phyloP scores from a whole-genome alignment of 2,888 invertebrate species.

The Aethes cnicana region DNA sequence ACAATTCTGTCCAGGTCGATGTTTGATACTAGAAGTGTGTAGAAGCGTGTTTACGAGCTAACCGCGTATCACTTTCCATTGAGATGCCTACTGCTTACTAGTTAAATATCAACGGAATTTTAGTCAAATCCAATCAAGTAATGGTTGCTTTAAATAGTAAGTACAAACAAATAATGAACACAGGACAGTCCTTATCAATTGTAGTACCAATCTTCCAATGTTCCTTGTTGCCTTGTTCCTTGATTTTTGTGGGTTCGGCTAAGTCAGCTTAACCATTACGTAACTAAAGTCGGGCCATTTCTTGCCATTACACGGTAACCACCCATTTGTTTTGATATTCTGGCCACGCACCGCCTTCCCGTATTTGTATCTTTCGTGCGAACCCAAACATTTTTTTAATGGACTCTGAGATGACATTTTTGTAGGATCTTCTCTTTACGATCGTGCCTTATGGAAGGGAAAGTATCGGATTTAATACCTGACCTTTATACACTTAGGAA shows the following conservation, averaged over 20 bases:
- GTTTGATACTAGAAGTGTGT: no score
- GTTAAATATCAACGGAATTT: no score
- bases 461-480: neutral
- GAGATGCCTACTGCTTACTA: no score
- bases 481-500: no score
- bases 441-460: neutral
- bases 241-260: constrained; percentile 18
- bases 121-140: no score
- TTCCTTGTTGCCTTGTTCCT: neutral
- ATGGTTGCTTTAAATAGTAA: no score
- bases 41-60: no score
- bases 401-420: constrained; percentile 19
- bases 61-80: no score
- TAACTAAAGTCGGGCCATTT: constrained; percentile 33
- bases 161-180: no score
- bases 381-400: constrained; percentile 27
- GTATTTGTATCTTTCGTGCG: constrained; percentile 29
- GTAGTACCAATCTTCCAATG: constrained; percentile 6
- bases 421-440: constrained; percentile 18
- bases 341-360: constrained; percentile 32
- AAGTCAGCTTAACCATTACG: constrained; percentile 20
- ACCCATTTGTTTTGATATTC: constrained; percentile 43
- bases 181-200: no score
- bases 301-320: constrained; percentile 31
- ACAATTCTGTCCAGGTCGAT: no score